Base-by-base conservation (phyloP, 2,888 invertebrate genomes). In the Agrochola litura region DNA sequence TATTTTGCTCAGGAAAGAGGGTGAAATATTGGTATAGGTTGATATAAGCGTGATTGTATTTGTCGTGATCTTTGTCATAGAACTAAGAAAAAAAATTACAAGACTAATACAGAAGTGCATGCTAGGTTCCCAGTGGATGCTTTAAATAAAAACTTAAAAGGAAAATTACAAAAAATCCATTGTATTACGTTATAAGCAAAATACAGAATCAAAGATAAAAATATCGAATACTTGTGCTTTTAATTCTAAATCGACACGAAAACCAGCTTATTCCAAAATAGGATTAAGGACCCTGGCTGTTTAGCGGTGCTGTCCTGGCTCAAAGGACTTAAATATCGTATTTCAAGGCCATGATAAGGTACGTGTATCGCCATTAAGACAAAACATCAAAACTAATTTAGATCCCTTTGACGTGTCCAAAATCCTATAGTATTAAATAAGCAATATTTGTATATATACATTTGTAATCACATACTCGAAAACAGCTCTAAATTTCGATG, bases 1-100 rank as follows among this genome's bases (percentile, higher is more conserved):
- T 82, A 77, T 19, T 16, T 37, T 83, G 25, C 4, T 16, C 14
- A 60, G 16, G 16, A 30, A 43, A 9, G 14, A 19, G 12, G 37
- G 22, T 58, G 8, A 19, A 25, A 4, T 46, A 46, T 54, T 16
- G 6, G 19, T 30, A n/a, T n/a, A 6, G 6, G 19, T 49, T 22
- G 19, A 37, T 56, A 71, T 54, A 30, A 73, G 12, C 5, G 2
- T 16, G 22, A 10, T 77, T 43, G 30, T 2, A 60, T 41, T 6
- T 56, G 22, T 14, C 2, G 12, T 2, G 16, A 37, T 54, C 22
- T 52, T 41, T 19, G 49, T 49, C 16, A 6, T 49, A 49, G 16
- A 52, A 19, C 19, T 22, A 3, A 8, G 19, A 52, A 52, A 19
- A 52, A 9, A 19, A 52, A 22, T 16, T 6, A 52, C 22, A 22